Conservation (phyloP, 2,797 vertebrate species). For the Telmatherina bonti region DNA sequence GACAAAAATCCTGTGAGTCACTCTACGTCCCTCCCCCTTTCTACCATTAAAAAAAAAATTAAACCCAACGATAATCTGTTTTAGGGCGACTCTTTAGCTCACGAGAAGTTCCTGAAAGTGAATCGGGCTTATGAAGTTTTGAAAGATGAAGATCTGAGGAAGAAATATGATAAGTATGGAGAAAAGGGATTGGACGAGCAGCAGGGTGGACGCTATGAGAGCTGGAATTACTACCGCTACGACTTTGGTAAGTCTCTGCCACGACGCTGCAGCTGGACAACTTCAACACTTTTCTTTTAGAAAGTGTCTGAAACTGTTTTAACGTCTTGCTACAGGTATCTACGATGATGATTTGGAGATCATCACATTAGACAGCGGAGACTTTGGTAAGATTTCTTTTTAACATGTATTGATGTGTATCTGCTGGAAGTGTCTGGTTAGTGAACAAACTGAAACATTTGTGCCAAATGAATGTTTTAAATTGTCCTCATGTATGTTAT, state of each 20-base stretch:
- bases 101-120: constrained; percentile 96
- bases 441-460: neutral
- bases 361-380: constrained; percentile 94
- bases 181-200: constrained; percentile 93
- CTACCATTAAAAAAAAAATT: neutral
- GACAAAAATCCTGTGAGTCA: constrained; percentile 93
- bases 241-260: constrained; percentile 88
- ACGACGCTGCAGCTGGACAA: neutral
- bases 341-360: constrained; percentile 98
- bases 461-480: no score
- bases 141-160: constrained; percentile 95
- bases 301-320: neutral
- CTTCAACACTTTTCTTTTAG: neutral
- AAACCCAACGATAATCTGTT: neutral
- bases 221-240: constrained; percentile 96
- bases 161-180: constrained; percentile 98
- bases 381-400: constrained; percentile 91
- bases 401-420: neutral
- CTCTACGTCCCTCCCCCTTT: neutral
- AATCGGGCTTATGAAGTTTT: constrained; percentile 97
- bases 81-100: constrained; percentile 91
- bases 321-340: constrained; percentile 85
- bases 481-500: no score
- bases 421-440: neutral
- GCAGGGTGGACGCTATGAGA: constrained; percentile 93